A percentile compares a stretch with the other conserved stretches of the same genome.
These are phyloP conservation scores for Microcebus griseorufus DNA, from an alignment of 2,113 vertebrate species.

Conservation along the genomic window DNA sequence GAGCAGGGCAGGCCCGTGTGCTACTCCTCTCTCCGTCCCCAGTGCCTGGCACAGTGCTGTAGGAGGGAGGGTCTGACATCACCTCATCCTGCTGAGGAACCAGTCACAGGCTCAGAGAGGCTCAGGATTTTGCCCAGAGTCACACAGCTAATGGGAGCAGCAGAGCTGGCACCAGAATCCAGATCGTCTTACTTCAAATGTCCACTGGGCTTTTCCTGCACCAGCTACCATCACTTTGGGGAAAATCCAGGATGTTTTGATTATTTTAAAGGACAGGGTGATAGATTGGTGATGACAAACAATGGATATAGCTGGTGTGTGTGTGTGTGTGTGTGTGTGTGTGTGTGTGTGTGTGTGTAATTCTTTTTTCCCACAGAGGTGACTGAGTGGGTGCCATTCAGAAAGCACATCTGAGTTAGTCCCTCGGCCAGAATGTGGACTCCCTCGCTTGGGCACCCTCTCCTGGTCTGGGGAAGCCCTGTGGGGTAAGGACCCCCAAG, in stretches of 20 bases:
- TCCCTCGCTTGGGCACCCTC: not conserved
- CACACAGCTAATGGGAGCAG: not conserved
- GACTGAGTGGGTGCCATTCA: not conserved
- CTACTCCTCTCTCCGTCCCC: not conserved
- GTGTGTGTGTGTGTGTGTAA: too few relatives aligned
- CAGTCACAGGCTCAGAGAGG: not conserved
- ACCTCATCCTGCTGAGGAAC: not conserved
- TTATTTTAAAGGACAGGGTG: not conserved
- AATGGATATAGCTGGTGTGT: too few relatives aligned
- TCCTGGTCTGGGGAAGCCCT: not conserved
- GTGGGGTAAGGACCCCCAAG: not conserved
- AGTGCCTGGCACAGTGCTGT: not conserved
- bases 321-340: too few relatives aligned
- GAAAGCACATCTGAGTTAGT: not conserved
- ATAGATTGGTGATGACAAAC: not conserved
- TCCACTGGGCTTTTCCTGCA: not conserved
- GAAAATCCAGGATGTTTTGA: not conserved
- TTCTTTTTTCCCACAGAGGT: not conserved
- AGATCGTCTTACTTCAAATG: not conserved
- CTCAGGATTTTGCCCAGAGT: not conserved
- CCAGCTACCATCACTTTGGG: not conserved
- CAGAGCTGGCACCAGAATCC: not conserved
- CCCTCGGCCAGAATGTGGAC: not conserved
- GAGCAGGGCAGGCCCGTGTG: not conserved
- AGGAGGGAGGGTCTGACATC: accelerated